Evolutionary conservation across 2,113 vertebrate genomes (phyloP), one percentile per base, ranked within the genome.

Genomic region (Agapornis roseicollis): DNA sequence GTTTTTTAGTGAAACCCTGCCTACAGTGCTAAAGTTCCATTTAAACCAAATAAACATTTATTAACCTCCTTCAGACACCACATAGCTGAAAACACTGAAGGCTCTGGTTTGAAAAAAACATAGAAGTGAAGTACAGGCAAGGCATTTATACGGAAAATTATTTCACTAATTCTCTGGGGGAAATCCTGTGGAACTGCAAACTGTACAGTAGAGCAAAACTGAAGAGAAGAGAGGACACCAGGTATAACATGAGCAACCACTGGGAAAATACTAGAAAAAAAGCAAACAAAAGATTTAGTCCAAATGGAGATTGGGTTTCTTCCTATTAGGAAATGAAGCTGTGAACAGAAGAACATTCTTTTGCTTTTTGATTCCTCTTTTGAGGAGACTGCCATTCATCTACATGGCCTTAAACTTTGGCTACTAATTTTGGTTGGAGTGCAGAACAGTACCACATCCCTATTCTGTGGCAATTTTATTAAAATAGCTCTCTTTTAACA

Each of bases 101-200:
- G 10, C 10, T 70, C 33, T 55, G 7, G 9, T 64, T 64, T 64
- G 22, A 24, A 63, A 33, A 50, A 39, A 28, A 64, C 22, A 22
- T 12, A 9, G 29, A 58, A 9, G 10, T 47, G 35, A 69, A 71
- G 5, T 33, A 60, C 3, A 46, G 17, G 22, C 27, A 96, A 70
- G 33, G 13, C 15, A 79, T 0, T 0, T 10, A 17, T 28, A 8
- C 5, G 18, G 14, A 37, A 85, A 78, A 68, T 17, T 24, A 22
- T 52, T 66, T 70, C 11, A 66, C 14, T 15, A 35, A 4, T 41
- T 65, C 41, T 80, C 91, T 28, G 55, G 16, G 16, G 42, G 13
- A 68, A 82, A 76, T 41, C 16, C 25, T 76, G 23, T 39, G 42
- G n/a, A 80, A 78, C 17, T 35, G 19, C 5, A 87, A 72, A 72